Conservation (phyloP, 1,140 invertebrate species). For the Atopsyche davidsoni region DNA sequence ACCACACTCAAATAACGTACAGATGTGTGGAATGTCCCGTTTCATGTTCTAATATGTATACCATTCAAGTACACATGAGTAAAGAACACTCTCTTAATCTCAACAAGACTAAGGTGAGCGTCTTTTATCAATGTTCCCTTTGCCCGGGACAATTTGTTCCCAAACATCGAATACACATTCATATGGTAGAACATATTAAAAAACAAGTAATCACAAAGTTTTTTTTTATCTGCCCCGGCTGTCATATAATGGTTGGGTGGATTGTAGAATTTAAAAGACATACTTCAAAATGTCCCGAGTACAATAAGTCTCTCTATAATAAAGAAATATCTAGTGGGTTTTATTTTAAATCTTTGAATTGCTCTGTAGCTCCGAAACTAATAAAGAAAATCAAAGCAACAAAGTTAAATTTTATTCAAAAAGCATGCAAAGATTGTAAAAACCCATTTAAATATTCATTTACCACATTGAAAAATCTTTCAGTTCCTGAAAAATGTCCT, state of each 20-base stretch:
- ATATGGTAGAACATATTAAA: conserved; percentile 37
- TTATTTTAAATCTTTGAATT: no score
- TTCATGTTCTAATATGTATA: conserved; percentile 38
- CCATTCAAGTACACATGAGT: no score
- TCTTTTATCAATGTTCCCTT: conserved; percentile 38
- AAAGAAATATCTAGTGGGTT: no score
- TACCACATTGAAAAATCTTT: conserved; percentile 21
- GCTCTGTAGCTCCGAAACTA: no score
- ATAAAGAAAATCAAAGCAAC: no score
- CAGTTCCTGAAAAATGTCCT: conserved; percentile 27
- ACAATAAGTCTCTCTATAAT: background rate
- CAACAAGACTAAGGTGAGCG: conserved; percentile 28
- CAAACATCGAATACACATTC: conserved; percentile 32
- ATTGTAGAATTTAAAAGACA: conserved; percentile 35
- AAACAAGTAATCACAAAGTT: conserved; percentile 7
- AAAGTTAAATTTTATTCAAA: no score
- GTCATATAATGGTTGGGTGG: conserved; percentile 32
- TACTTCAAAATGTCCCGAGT: conserved; percentile 16
- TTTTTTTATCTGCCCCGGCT: conserved; percentile 38
- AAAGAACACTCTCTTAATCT: conserved; percentile 32
- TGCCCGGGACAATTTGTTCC: conserved; percentile 37
- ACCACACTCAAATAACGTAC: conserved; percentile 41
- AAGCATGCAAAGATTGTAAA: conserved; percentile 10
- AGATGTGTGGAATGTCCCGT: conserved; percentile 44
- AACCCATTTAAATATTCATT: conserved; percentile 14